These are phyloP conservation scores for Leptopilina syphax DNA, from an alignment of 2,888 invertebrate genomes.

Conservation along the genomic window DNA sequence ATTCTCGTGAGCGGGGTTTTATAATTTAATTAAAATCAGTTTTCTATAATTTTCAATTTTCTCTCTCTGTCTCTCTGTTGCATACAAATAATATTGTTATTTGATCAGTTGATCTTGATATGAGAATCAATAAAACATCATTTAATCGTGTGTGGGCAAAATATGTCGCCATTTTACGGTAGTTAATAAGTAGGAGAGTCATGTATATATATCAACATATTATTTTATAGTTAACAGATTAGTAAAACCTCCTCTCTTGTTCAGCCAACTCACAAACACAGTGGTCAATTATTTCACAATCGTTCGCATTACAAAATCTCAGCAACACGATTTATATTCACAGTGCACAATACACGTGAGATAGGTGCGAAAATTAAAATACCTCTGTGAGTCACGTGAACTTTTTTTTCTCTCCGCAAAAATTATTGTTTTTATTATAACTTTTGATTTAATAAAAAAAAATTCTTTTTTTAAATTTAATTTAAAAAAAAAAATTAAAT, in stretches of 20 bases:
- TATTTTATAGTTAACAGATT: conserved; percentile 49
- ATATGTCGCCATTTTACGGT: conserved; percentile 38
- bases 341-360: conserved; percentile 41
- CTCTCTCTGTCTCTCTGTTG: not conserved
- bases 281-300: conserved; percentile 51
- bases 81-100: not conserved
- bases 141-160: conserved; percentile 52
- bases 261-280: conserved; percentile 46
- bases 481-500: no score
- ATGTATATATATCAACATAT: conserved; percentile 40
- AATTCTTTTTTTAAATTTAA: no score
- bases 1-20: not conserved
- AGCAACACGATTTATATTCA: conserved; percentile 51
- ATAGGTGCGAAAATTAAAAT: conserved; percentile 33
- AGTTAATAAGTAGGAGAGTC: conserved; percentile 45
- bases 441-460: no score
- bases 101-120: conserved; percentile 24
- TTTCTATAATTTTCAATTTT: conserved; percentile 11
- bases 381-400: not conserved
- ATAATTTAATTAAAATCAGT: conserved; percentile 3
- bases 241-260: conserved; percentile 39
- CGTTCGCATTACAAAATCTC: conserved; percentile 52
- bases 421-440: no score
- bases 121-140: conserved; percentile 40
- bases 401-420: no score